Evolutionary conservation across 2,113 vertebrate species (phyloP).

Genomic region (Bungarus multicinctus): DNA sequence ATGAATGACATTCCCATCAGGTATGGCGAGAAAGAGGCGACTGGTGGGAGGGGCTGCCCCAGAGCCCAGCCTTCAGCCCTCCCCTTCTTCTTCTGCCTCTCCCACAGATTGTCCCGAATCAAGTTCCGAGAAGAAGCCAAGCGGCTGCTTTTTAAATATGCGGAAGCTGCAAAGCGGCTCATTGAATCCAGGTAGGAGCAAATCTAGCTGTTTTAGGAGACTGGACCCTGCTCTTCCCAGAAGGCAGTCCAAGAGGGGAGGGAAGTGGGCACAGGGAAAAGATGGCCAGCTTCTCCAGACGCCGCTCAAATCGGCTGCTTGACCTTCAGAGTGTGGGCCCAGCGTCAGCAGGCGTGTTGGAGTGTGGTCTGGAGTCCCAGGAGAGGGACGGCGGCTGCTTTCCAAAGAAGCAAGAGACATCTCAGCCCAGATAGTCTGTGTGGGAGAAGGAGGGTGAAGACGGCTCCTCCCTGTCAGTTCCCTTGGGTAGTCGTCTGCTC

Average conservation of each 20-base stretch:
- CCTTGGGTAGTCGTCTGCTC: no score
- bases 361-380: not conserved
- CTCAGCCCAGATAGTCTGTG: not conserved
- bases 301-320: not conserved
- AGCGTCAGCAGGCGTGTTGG: not conserved
- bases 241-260: not conserved
- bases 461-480: not conserved
- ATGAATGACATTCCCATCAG: conserved; percentile 99
- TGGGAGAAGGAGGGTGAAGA: not conserved
- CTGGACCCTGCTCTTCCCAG: not conserved
- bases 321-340: not conserved
- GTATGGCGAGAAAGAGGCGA: conserved; percentile 50
- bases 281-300: not conserved
- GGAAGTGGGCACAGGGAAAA: not conserved
- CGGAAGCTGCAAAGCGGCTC: conserved; percentile 93
- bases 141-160: conserved; percentile 92
- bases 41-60: not conserved
- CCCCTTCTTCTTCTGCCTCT: not conserved
- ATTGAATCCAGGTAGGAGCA: conserved; percentile 90
- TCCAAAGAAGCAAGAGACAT: not conserved
- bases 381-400: not conserved
- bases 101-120: conserved; percentile 88
- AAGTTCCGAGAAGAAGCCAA: conserved; percentile 98
- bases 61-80: fast-evolving
- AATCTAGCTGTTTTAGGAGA: not conserved